Evolutionary conservation across 2,113 vertebrate genomes (phyloP).

Genomic region (Indri indri): DNA sequence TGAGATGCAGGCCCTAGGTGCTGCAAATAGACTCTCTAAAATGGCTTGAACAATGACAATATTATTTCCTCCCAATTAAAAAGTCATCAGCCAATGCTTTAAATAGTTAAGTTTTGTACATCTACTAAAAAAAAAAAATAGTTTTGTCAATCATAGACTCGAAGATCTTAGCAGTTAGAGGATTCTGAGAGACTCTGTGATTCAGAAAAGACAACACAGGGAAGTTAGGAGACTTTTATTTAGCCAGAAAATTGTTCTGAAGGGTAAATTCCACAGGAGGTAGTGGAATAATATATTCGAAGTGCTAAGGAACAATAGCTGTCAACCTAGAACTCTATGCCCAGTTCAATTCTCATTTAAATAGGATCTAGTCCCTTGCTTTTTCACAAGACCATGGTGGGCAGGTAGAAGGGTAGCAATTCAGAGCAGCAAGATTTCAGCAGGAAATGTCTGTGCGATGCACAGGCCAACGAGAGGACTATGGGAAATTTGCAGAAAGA

Average conservation of each 20-base stretch:
- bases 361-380: neutral
- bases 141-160: neutral
- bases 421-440: neutral
- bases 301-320: neutral
- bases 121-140: neutral
- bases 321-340: neutral
- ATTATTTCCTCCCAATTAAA: neutral
- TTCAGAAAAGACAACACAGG: neutral
- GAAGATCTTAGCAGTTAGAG: neutral
- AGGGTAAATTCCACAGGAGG: neutral
- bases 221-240: neutral
- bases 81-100: neutral
- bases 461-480: too few species aligned
- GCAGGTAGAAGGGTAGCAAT: neutral
- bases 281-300: neutral
- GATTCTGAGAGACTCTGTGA: neutral
- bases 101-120: neutral
- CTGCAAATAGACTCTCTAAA: neutral
- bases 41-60: neutral
- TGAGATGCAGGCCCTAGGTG: neutral
- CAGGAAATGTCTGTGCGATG: neutral
- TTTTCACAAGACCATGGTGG: neutral
- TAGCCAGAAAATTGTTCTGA: neutral
- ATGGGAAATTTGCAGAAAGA: neutral
- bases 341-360: neutral